A percentile compares a stretch with the other conserved stretches of the same genome.
Conservation (phyloP, 2,797 vertebrate genomes). For the Euphonia xanthogaster region DNA sequence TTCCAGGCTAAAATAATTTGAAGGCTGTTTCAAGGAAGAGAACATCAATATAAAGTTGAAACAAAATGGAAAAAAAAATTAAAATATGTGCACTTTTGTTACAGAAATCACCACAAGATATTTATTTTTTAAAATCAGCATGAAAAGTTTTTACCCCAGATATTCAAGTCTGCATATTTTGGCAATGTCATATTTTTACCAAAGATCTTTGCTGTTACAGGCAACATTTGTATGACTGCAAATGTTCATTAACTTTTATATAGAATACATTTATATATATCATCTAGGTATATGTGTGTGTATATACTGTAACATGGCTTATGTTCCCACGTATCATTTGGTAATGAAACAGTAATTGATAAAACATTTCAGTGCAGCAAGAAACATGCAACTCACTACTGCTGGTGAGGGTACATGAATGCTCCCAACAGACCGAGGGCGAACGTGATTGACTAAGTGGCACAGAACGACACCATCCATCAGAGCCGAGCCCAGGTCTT, state of each 20-base stretch:
- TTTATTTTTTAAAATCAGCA: not conserved
- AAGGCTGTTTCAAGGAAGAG: not conserved
- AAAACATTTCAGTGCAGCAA: not conserved
- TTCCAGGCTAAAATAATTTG: not conserved
- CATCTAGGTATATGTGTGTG: fast-evolving
- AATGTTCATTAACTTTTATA: not conserved
- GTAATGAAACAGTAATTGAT: not conserved
- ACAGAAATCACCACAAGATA: not conserved
- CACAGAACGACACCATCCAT: constrained; percentile 96
- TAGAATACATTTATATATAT: not conserved
- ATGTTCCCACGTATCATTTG: not conserved
- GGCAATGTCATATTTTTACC: not conserved
- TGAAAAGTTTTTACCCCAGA: not conserved
- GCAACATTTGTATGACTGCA: not conserved
- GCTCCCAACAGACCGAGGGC: constrained; percentile 88
- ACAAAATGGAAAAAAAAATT: not conserved
- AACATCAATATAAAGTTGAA: not conserved
- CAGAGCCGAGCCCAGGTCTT: constrained; percentile 89
- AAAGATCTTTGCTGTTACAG: not conserved
- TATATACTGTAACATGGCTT: not conserved
- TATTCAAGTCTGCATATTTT: not conserved
- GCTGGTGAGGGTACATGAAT: constrained; percentile 95
- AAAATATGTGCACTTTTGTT: not conserved
- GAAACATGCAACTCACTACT: constrained; percentile 80
- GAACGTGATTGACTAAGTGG: constrained; percentile 92